phyloP scores from a whole-genome alignment of 2,888 invertebrate genomes.

The Oegoconia quadripuncta region DNA sequence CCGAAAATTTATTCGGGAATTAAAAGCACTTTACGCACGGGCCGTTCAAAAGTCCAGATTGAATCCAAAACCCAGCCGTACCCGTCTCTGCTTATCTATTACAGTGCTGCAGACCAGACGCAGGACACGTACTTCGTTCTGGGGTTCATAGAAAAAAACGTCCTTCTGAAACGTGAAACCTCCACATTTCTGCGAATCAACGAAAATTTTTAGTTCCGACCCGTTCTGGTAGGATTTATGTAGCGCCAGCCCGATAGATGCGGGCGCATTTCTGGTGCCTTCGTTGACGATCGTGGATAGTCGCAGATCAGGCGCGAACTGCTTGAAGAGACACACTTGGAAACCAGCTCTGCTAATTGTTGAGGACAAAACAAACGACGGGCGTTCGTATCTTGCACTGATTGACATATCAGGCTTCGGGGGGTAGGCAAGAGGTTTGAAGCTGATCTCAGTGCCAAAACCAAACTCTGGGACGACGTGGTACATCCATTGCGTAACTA shows the following conservation, averaged over 20 bases:
- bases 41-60: constrained; percentile 59
- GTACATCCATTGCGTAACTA: constrained; percentile 65
- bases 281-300: constrained; percentile 61
- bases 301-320: constrained; percentile 52
- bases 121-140: constrained; percentile 52
- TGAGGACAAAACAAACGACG: constrained; percentile 49
- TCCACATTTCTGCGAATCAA: constrained; percentile 64
- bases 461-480: constrained; percentile 48
- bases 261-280: constrained; percentile 35
- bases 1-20: constrained; percentile 24
- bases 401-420: constrained; percentile 50
- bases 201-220: constrained; percentile 63
- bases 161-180: constrained; percentile 67
- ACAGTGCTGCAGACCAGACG: constrained; percentile 57
- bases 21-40: constrained; percentile 6
- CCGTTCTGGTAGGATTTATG: constrained; percentile 57
- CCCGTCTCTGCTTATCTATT: constrained; percentile 57
- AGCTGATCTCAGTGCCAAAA: constrained; percentile 55
- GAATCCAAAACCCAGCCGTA: constrained; percentile 64
- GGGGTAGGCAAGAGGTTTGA: constrained; percentile 48
- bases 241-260: constrained; percentile 54
- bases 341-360: constrained; percentile 56
- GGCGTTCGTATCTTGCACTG: constrained; percentile 55
- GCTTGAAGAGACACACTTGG: constrained; percentile 61
- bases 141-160: constrained; percentile 52